Base-by-base conservation (phyloP, 2,797 vertebrate genomes). In the Phoxinus dragarum region DNA sequence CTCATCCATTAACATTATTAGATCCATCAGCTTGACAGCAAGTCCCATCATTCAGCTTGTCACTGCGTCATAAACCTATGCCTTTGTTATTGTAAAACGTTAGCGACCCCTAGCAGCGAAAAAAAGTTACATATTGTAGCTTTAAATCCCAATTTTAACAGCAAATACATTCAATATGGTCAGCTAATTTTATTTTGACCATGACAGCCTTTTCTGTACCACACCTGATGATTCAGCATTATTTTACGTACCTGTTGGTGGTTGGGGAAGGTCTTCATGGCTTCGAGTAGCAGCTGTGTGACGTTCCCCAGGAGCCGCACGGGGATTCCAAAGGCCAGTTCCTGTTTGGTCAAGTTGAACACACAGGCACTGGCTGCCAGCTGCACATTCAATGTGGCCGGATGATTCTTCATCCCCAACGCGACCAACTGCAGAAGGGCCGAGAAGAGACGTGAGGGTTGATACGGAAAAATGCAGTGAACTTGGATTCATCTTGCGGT, bases 301-400 rank as follows among this genome's bases (percentile, higher is more conserved):
- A 99, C 95, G 0, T 96, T 96, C 0, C 97, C 97, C 86, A 99
- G 89, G 38, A 99, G 96, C 12, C 97, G 94, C 56, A 99, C 98
- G 1, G 98, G 98, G 97, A 99, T 98, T 6, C 97, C 97, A 1
- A 95, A 95, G 3, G 98, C 98, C 92, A 99, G 92, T 87, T 99
- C 98, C 92, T 99, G 98, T 92, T 99, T 99, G 54, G 98, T 99
- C 89, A 99, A 94, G 93, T 99, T 99, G 90, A 99, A 99, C 74
- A 99, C 98, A 85, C 98, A 99, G 0, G 98, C 98, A 0, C 98
- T 99, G 14, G 98, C 98, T 44, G 98, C 98, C 89, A 99, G 94
- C 91, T 99, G 98, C 85, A 99, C 98, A 0, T 98, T 98, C 89
- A 99, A 93, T 82, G 97, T 99, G 90, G 97, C 95, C 1, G 97